Base-by-base conservation (phyloP, 1,140 invertebrate species). In the Acarapis woodi region DNA sequence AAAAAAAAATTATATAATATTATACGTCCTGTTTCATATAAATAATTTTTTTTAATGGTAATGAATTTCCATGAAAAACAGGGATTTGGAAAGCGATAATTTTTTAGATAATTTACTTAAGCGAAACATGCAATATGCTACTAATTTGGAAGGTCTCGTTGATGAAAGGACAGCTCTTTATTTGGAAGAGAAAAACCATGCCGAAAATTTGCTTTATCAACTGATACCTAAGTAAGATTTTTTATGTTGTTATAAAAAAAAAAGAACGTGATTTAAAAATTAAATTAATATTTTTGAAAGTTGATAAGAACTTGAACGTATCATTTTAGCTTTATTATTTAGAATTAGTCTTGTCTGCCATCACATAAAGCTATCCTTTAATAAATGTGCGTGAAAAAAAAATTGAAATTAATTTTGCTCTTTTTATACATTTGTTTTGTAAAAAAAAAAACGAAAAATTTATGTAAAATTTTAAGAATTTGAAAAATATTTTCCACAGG, bases 61-160 rank as follows among this genome's bases (percentile, higher is more conserved):
- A n/a, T n/a, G n/a, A n/a, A n/a, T n/a, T n/a, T n/a, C n/a, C n/a
- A n/a, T n/a, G n/a, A n/a, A n/a, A 32, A 32, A 32, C n/a, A 41
- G 43, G 25, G 38, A 39, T 30, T 40, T 40, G 40, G 43, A 42
- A 23, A 45, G 41, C 19, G 43, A 69, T 46, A 83, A 83, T 53
- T 78, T 87, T 45, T 25, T 87, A 73, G 80, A 88, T 52, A 74
- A 82, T 62, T 80, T 87, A 74, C 78, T 87, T 71, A 71, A 37
- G 2, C 82, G 83, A 71, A 79, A 88, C 77, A 80, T 82, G 53
- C 80, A 79, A 48, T 83, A 88, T 54, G 74, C 78, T 12, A 78
- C 80, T 52, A 79, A 87, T 60, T 68, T 88, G 56, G 82, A 88
- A 39, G 78, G 82, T 54, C 64, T 88, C 56, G 82, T 88, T 47